A percentile compares a stretch with the other conserved stretches of the same genome.
Conservation (phyloP, 2,888 invertebrate species). For the Steinernema carpocapsae region DNA sequence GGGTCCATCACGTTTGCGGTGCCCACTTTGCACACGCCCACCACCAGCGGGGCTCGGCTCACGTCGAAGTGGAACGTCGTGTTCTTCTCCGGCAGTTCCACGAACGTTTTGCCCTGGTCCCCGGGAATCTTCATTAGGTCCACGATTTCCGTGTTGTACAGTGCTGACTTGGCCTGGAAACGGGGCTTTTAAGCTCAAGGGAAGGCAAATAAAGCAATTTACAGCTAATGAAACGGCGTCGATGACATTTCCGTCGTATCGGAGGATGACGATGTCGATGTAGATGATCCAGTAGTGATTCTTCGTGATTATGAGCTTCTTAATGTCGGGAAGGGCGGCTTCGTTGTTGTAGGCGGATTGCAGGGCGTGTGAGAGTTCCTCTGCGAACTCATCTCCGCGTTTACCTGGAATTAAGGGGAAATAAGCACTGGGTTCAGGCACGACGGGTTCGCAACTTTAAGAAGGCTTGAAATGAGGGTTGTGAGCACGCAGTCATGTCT, state of each 20-base stretch:
- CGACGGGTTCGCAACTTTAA: too few species aligned
- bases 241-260: slow-evolving; percentile 93
- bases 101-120: slow-evolving; percentile 56
- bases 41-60: slow-evolving; percentile 55
- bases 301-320: slow-evolving; percentile 53
- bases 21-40: slow-evolving; percentile 59
- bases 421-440: too few species aligned
- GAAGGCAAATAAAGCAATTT: not conserved
- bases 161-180: slow-evolving; percentile 58
- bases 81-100: slow-evolving; percentile 53
- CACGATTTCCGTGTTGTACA: slow-evolving; percentile 56
- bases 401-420: slow-evolving; percentile 70
- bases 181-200: not conserved
- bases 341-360: slow-evolving; percentile 77
- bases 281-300: slow-evolving; percentile 58
- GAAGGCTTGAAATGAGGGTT: too few species aligned
- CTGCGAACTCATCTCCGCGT: slow-evolving; percentile 88
- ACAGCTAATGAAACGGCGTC: slow-evolving; percentile 87
- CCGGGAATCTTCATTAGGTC: slow-evolving; percentile 55
- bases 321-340: slow-evolving; percentile 75
- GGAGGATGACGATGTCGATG: slow-evolving; percentile 75
- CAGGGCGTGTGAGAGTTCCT: slow-evolving; percentile 82
- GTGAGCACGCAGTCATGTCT: too few species aligned
- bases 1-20: slow-evolving; percentile 58
- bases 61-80: slow-evolving; percentile 57